These are phyloP conservation scores for Nemapogon koenigi DNA, from an alignment of 2,888 invertebrate genomes.

Conservation along the genomic window DNA sequence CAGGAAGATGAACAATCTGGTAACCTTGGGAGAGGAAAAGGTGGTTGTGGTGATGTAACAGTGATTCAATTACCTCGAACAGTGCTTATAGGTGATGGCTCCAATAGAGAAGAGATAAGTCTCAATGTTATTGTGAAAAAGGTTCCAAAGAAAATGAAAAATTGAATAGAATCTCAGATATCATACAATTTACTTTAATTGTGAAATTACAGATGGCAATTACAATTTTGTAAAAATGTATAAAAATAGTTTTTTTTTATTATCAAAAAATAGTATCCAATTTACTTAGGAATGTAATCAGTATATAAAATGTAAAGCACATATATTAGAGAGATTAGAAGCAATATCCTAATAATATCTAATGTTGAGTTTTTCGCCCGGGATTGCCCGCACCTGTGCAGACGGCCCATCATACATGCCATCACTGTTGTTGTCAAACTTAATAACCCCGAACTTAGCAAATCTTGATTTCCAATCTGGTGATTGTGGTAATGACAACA, in stretches of 20 bases:
- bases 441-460: slow-evolving; percentile 53
- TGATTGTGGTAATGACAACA: slow-evolving; percentile 40
- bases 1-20: slow-evolving; percentile 8
- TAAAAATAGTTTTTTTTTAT: too few relatives aligned
- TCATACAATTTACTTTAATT: slow-evolving; percentile 10
- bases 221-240: too few relatives aligned
- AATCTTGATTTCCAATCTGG: slow-evolving; percentile 44
- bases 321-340: slow-evolving; percentile 42
- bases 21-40: background rate
- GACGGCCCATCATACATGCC: slow-evolving; percentile 53
- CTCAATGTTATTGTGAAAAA: slow-evolving; percentile 35
- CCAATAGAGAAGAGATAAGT: slow-evolving; percentile 28
- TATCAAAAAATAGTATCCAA: too few relatives aligned
- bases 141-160: slow-evolving; percentile 17
- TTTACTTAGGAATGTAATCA: slow-evolving; percentile 42
- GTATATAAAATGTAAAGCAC: slow-evolving; percentile 51
- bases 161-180: background rate
- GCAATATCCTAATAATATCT: slow-evolving; percentile 58
- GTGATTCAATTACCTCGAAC: slow-evolving; percentile 32
- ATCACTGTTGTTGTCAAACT: slow-evolving; percentile 47
- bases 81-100: slow-evolving; percentile 29
- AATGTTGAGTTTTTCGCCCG: slow-evolving; percentile 54
- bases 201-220: too few relatives aligned
- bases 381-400: slow-evolving; percentile 58
- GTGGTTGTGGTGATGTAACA: slow-evolving; percentile 11